A percentile compares a stretch with the other conserved stretches of the same genome.
Evolutionary conservation across 2,888 invertebrate genomes (phyloP).

Genomic region (Cheiracanthium punctorium): DNA sequence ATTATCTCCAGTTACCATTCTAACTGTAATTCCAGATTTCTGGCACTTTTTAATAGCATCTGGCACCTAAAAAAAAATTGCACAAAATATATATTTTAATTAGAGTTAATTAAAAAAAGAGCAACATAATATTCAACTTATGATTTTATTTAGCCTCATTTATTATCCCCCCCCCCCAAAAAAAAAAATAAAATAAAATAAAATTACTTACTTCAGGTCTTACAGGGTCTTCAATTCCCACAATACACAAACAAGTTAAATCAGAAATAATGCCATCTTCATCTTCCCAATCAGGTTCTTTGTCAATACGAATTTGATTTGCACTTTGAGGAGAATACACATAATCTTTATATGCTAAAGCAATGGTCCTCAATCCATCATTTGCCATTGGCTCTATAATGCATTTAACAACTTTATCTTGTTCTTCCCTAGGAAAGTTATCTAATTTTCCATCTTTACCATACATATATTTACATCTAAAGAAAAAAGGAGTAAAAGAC

Average conservation of each 20-base stretch:
- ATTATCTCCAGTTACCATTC: constrained; percentile 99
- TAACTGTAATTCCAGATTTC: constrained; percentile 97
- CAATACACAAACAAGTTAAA: constrained; percentile 95
- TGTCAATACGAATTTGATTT: constrained; percentile 80
- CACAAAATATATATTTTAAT: too few relatives aligned
- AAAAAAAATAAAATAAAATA: too few relatives aligned
- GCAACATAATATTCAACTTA: too few relatives aligned
- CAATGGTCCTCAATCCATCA: constrained; percentile 96
- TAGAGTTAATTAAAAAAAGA: too few relatives aligned
- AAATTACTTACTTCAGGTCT: constrained; percentile 89
- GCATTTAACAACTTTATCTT: constrained; percentile 90
- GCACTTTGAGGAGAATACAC: constrained; percentile 79
- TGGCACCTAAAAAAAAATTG: constrained; percentile 76
- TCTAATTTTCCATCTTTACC: constrained; percentile 93
- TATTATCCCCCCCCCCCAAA: too few relatives aligned
- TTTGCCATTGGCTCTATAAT: constrained; percentile 99
- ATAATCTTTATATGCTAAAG: constrained; percentile 95
- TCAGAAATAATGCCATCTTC: constrained; percentile 94
- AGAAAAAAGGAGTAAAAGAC: too few relatives aligned
- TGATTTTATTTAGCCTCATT: too few relatives aligned
- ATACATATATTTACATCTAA: constrained; percentile 96
- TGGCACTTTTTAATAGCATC: constrained; percentile 97
- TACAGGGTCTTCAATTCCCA: constrained; percentile 99
- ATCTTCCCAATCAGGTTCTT: constrained; percentile 97
- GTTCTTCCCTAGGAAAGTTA: constrained; percentile 94